Conservation (phyloP, 2,113 vertebrate genomes). For the Burhinus oedicnemus region DNA sequence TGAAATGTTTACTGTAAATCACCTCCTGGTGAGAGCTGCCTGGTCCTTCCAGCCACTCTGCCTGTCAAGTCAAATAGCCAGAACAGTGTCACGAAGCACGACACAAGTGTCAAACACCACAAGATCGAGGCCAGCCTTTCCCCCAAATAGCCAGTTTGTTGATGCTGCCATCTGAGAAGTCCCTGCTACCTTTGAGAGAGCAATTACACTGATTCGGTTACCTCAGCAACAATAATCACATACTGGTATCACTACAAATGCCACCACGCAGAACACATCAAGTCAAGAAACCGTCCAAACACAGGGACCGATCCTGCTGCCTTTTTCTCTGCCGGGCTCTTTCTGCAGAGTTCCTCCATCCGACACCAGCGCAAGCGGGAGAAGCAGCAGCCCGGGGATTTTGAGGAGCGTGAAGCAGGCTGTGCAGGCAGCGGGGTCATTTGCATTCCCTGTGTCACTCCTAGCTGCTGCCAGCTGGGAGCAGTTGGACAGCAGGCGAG, state of each 20-base stretch:
- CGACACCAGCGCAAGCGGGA: rapidly evolving
- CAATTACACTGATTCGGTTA: background rate
- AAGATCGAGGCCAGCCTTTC: background rate
- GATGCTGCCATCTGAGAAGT: background rate
- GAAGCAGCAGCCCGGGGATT: background rate
- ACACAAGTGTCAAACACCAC: background rate
- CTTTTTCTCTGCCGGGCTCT: background rate
- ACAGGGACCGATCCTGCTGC: background rate
- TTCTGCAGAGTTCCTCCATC: background rate
- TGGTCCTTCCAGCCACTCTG: background rate
- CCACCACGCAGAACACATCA: background rate
- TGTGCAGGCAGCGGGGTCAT: background rate
- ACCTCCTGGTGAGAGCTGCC: background rate
- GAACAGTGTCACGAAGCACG: background rate
- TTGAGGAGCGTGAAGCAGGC: background rate
- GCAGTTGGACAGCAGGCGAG: background rate
- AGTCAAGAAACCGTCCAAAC: background rate
- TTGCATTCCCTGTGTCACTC: slow-evolving; percentile 18
- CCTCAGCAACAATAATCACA: slow-evolving; percentile 61
- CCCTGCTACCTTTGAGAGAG: background rate
- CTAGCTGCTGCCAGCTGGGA: background rate
- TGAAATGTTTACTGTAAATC: background rate
- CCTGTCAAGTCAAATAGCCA: background rate
- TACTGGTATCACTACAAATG: background rate
- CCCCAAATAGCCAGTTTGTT: background rate